phyloP scores from a whole-genome alignment of 2,888 invertebrate genomes.

The Eristalinus aeneus region DNA sequence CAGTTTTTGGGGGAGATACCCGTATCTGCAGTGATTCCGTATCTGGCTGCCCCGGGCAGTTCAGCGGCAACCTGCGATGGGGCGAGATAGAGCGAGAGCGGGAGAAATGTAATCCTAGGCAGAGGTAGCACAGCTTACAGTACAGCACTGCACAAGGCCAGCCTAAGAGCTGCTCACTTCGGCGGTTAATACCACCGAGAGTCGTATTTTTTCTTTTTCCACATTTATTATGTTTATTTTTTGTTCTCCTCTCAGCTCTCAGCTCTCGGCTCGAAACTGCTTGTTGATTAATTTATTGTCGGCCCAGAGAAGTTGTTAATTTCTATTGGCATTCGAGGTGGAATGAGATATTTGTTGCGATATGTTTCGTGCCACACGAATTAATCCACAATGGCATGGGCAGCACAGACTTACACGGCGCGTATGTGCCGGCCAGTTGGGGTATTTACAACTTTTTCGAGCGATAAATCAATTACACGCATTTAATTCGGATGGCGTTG shows the following conservation, averaged over 20 bases:
- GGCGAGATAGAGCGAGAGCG: slow-evolving; percentile 18
- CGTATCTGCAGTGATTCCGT: slow-evolving; percentile 53
- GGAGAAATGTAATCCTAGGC: slow-evolving; percentile 64
- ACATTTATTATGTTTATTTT: neutral
- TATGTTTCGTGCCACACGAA: slow-evolving; percentile 67
- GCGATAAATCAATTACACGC: slow-evolving; percentile 33
- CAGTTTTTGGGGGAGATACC: slow-evolving; percentile 60
- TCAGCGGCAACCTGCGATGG: slow-evolving; percentile 51
- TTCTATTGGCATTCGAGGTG: slow-evolving; percentile 67
- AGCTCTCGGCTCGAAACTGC: neutral
- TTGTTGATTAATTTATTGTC: slow-evolving; percentile 65
- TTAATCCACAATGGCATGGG: slow-evolving; percentile 69
- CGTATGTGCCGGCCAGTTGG: slow-evolving; percentile 4
- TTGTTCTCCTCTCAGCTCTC: neutral
- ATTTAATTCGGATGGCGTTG: neutral
- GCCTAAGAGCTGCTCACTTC: neutral
- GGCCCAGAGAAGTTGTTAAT: slow-evolving; percentile 68
- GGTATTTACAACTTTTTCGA: slow-evolving; percentile 18
- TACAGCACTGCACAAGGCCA: slow-evolving; percentile 15
- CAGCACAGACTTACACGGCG: neutral
- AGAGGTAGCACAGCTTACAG: slow-evolving; percentile 28
- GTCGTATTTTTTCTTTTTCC: neutral
- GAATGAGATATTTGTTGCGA: slow-evolving; percentile 68
- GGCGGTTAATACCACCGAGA: slow-evolving; percentile 2
- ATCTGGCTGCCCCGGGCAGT: slow-evolving; percentile 20